These are phyloP conservation scores for Panthera uncia DNA, from an alignment of 2,113 vertebrate genomes.

Conservation along the genomic window DNA sequence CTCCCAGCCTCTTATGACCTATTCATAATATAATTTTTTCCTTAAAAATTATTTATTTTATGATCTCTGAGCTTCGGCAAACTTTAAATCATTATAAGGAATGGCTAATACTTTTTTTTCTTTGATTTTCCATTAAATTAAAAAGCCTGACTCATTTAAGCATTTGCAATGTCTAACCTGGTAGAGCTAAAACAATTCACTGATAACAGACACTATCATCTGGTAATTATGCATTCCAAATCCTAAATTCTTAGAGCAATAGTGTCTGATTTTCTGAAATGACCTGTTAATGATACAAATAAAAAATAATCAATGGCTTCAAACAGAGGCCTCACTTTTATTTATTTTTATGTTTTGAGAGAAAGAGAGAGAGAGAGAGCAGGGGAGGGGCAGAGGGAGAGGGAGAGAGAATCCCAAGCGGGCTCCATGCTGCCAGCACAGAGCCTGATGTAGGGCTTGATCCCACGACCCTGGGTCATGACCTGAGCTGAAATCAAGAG, in stretches of 20 bases:
- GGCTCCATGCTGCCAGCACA: too few species aligned
- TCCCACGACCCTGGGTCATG: too few species aligned
- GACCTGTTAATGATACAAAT: not conserved
- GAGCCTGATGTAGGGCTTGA: too few species aligned
- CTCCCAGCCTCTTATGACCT: not conserved
- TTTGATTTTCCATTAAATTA: slow-evolving; percentile 5
- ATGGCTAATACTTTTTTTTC: not conserved
- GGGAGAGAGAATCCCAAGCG: too few species aligned
- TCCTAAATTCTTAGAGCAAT: not conserved
- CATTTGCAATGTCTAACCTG: not conserved
- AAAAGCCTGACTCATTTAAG: not conserved
- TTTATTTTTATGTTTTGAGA: too few species aligned
- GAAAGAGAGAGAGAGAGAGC: too few species aligned
- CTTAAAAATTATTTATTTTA: slow-evolving; percentile 31
- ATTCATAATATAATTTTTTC: not conserved
- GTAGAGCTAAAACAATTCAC: not conserved
- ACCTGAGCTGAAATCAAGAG: too few species aligned
- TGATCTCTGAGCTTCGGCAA: not conserved
- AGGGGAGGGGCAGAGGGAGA: too few species aligned
- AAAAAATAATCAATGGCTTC: not conserved
- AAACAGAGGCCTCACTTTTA: not conserved
- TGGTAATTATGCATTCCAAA: not conserved
- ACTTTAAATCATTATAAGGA: not conserved
- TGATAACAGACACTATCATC: not conserved
- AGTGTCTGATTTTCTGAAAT: not conserved